These are phyloP conservation scores for Alethe diademata DNA, from an alignment of 2,113 vertebrate genomes.

Conservation along the genomic window DNA sequence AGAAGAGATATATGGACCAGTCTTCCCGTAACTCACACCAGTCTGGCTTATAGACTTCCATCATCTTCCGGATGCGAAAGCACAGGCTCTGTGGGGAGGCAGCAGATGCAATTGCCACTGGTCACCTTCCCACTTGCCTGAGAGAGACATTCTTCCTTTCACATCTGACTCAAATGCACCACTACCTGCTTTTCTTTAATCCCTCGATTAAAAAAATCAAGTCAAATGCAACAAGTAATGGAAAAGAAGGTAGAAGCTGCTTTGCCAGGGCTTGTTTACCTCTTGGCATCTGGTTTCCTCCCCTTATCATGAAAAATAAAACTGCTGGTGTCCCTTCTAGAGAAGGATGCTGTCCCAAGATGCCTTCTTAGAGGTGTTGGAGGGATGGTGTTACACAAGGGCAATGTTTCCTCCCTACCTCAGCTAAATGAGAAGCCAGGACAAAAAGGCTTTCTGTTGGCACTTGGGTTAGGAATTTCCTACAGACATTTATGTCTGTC, in stretches of 20 bases:
- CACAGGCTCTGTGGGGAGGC: slow-evolving; percentile 81
- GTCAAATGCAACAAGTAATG: not conserved
- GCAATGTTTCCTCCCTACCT: not conserved
- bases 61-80: slow-evolving; percentile 96
- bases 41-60: slow-evolving; percentile 92
- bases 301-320: not conserved
- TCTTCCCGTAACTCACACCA: slow-evolving; percentile 92
- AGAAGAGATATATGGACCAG: slow-evolving; percentile 96
- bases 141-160: not conserved
- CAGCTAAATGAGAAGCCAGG: not conserved
- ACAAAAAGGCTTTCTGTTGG: not conserved
- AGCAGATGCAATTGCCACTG: not conserved
- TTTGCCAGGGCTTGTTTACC: not conserved
- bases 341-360: not conserved
- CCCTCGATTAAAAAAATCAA: not conserved
- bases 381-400: not conserved
- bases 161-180: not conserved
- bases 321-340: not conserved
- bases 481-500: not conserved
- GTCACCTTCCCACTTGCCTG: not conserved
- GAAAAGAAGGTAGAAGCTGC: not conserved
- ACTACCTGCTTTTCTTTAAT: not conserved
- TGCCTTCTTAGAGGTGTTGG: not conserved
- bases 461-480: not conserved
- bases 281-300: not conserved